These are phyloP conservation scores for Anagyrus pseudococci DNA, from an alignment of 2,888 invertebrate genomes.

Conservation along the genomic window DNA sequence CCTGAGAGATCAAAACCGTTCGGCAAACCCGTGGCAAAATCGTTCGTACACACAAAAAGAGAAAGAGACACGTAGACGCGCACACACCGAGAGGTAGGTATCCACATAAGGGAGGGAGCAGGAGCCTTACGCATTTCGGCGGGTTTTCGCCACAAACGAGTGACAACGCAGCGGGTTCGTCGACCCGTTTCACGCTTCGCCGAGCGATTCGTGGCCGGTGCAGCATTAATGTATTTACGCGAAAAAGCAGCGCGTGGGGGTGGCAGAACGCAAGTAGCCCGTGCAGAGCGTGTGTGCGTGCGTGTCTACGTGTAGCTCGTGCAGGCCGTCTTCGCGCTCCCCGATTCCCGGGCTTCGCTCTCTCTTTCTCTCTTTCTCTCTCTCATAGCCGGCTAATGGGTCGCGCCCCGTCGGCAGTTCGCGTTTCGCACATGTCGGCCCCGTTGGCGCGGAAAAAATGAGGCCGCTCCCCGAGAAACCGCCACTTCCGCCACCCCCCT, in stretches of 20 bases:
- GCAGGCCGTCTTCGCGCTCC: not conserved
- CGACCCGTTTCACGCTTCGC: constrained; percentile 49
- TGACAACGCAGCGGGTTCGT: constrained; percentile 42
- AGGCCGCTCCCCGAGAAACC: constrained; percentile 11
- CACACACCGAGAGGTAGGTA: too few species aligned
- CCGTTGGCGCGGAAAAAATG: not conserved
- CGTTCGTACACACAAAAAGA: too few species aligned
- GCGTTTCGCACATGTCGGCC: constrained; percentile 20
- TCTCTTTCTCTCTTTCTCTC: too few species aligned
- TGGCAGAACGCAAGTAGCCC: not conserved
- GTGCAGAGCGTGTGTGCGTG: constrained; percentile 23
- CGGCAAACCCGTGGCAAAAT: too few species aligned
- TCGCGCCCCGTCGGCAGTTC: not conserved
- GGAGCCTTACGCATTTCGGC: not conserved
- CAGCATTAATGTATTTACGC: constrained; percentile 51
- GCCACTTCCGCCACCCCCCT: constrained; percentile 20
- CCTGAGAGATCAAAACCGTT: too few species aligned
- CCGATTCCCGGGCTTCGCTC: too few species aligned
- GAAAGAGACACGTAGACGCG: too few species aligned
- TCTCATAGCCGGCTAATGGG: too few species aligned
- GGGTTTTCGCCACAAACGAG: constrained; percentile 34
- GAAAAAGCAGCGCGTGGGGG: too few species aligned
- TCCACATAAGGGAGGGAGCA: too few species aligned
- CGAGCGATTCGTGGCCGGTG: constrained; percentile 44
- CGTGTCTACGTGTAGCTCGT: constrained; percentile 43